These are phyloP conservation scores for Aleadryas rufinucha DNA, from an alignment of 2,113 vertebrate genomes.

Conservation along the genomic window DNA sequence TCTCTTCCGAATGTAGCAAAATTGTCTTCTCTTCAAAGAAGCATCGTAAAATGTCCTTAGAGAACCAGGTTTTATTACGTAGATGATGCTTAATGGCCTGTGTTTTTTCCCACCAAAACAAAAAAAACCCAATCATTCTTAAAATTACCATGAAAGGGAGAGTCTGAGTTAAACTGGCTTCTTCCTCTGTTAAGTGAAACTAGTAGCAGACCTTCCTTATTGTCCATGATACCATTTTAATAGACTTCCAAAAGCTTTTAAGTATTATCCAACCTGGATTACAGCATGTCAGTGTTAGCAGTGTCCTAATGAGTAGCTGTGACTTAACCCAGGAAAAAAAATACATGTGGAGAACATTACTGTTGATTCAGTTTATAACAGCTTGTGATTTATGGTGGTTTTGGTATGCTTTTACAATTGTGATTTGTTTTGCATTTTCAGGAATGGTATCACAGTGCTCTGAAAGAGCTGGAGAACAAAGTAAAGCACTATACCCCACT, in stretches of 20 bases:
- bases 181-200: not conserved
- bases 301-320: not conserved
- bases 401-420: not conserved
- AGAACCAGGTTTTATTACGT: not conserved
- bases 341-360: not conserved
- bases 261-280: not conserved
- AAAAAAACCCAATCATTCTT: not conserved
- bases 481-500: conserved; percentile 59
- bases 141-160: not conserved
- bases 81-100: not conserved
- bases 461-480: conserved; percentile 69
- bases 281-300: not conserved
- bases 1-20: not conserved
- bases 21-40: not conserved
- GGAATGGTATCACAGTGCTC: conserved; percentile 72
- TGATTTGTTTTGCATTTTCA: conserved; percentile 49
- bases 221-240: not conserved
- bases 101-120: not conserved
- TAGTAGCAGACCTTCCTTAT: not conserved
- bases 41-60: not conserved
- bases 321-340: not conserved
- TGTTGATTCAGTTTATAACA: not conserved
- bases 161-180: not conserved
- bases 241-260: not conserved
- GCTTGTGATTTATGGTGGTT: not conserved